A percentile compares a stretch with the other conserved stretches of the same genome.
Evolutionary conservation across 2,888 invertebrate genomes (phyloP).

Genomic region (Macaria notata): DNA sequence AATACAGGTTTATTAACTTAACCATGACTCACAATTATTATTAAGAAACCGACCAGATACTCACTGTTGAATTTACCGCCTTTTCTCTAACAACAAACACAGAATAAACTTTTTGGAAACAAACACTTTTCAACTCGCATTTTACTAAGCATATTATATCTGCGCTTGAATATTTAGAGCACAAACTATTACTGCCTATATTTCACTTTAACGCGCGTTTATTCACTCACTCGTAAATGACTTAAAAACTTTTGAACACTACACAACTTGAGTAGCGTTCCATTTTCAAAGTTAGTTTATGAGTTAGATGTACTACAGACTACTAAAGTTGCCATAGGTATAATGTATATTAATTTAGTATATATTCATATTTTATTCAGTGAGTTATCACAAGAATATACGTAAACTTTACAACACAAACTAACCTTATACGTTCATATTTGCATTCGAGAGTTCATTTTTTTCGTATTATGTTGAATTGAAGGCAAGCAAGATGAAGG

Average conservation of each 20-base stretch:
- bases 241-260: slow-evolving; percentile 8
- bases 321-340: neutral
- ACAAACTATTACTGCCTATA: no score
- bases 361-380: no score
- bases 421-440: slow-evolving; percentile 61
- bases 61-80: slow-evolving; percentile 56
- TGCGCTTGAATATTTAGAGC: no score
- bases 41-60: slow-evolving; percentile 31
- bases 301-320: neutral
- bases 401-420: slow-evolving; percentile 45
- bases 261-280: neutral
- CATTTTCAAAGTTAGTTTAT: neutral
- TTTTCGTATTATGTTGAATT: slow-evolving; percentile 51
- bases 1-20: slow-evolving; percentile 29
- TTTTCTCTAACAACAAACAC: slow-evolving; percentile 34
- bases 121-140: neutral
- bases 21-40: slow-evolving; percentile 50
- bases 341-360: neutral
- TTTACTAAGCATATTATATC: no score
- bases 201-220: no score
- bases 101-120: slow-evolving; percentile 15
- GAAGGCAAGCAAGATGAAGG: slow-evolving; percentile 58
- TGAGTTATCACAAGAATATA: slow-evolving; percentile 4
- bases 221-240: no score
- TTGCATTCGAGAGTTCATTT: slow-evolving; percentile 46